Conservation (phyloP, 1,140 invertebrate genomes). For the Bilobella aurantiaca region DNA sequence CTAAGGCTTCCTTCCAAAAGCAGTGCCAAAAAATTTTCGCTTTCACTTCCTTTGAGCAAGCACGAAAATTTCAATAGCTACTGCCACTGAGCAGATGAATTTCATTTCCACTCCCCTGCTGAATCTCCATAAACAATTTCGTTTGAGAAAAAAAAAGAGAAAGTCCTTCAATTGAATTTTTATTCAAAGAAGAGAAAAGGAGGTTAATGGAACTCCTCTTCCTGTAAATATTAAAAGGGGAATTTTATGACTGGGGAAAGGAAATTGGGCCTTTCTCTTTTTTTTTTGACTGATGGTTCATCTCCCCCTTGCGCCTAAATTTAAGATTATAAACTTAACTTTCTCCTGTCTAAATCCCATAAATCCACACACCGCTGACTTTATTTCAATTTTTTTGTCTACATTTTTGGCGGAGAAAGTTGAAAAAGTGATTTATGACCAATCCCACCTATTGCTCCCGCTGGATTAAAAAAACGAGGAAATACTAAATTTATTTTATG, state of each 20-base stretch:
- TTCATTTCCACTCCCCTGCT: neutral
- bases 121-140: neutral
- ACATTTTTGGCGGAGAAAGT: neutral
- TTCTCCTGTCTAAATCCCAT: neutral
- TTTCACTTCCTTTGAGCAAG: neutral
- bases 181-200: conserved; percentile 1
- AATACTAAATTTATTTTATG: too few species aligned
- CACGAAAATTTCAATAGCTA: neutral
- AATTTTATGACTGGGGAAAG: neutral
- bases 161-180: neutral
- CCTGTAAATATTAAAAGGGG: neutral
- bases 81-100: neutral
- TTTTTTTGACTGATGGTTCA: too few species aligned
- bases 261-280: neutral
- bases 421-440: too few species aligned
- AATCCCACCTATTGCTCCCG: too few species aligned
- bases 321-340: too few species aligned
- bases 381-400: too few species aligned
- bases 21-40: neutral
- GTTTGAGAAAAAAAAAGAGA: neutral
- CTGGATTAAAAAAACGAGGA: neutral
- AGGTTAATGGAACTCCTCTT: neutral
- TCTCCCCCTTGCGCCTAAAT: too few species aligned
- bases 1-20: neutral
- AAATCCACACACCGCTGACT: neutral